Base-by-base conservation (phyloP, 2,888 invertebrate species). In the Drosophila recens region DNA sequence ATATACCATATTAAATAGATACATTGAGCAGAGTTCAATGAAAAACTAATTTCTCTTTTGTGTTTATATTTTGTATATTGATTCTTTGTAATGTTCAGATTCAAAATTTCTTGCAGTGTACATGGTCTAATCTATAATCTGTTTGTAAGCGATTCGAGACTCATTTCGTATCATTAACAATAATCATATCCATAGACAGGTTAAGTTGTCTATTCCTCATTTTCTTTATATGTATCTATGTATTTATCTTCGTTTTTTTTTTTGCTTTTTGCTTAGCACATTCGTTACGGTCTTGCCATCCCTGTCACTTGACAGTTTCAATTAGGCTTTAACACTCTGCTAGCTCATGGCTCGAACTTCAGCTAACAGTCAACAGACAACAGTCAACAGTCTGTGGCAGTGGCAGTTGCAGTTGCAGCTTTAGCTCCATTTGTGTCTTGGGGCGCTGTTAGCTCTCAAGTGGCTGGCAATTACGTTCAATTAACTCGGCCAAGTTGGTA, bases 381-480 rank as follows among this genome's bases (percentile, higher is more conserved):
- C 23, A 13, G 33, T 20, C 33, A 20, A 17, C 15, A 45, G 40
- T 38, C 42, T 20, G 17, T 43, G 20, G 43, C 38, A 34, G 45
- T 45, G 43, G 40, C 30, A 27, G 23, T 17, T 11, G 9, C 53
- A 27, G 42, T 9, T 33, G 8, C 56, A 38, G 46, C 20, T 36
- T 45, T 23, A 64, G 57, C 69, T 54, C 75, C 74, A 70, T 63
- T 57, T 77, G 53, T 46, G 63, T 67, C 70, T 75, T 58, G 71
- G 64, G 77, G 79, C 79, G 77, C 77, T 72, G 72, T 68, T 68
- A 30, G 72, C 87, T 82, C 84, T 85, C 88, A 86, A 86, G 89
- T 83, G 85, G 79, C 85, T 83, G 89, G 81, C 89, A 85, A 85
- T 85, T 85, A 85, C 81, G 79, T 81, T 86, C 88, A 85, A 85